A percentile compares a stretch with the other conserved stretches of the same genome.
These are phyloP conservation scores for Serripes groenlandicus DNA, from an alignment of 2,888 invertebrate genomes.

Conservation along the genomic window DNA sequence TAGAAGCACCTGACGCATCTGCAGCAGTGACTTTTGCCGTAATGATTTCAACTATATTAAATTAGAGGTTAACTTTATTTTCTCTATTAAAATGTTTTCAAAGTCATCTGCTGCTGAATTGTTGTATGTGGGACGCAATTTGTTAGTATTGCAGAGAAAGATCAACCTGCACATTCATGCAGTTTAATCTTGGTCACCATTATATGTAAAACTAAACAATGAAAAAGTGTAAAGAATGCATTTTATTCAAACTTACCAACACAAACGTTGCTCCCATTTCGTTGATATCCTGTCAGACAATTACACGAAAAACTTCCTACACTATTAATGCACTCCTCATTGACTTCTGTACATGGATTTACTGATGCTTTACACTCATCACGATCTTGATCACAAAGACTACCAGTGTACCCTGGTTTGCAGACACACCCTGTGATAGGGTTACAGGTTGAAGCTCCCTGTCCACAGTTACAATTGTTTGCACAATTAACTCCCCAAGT, in stretches of 20 bases:
- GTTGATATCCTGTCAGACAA: conserved; percentile 63
- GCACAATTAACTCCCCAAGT: conserved; percentile 64
- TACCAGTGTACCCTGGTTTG: conserved; percentile 61
- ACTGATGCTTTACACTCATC: conserved; percentile 59
- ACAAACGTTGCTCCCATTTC: conserved; percentile 8
- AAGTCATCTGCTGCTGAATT: too few species aligned
- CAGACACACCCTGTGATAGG: conserved; percentile 65
- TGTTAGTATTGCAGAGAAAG: too few species aligned
- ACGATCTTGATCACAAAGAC: conserved; percentile 60
- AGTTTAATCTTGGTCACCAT: too few species aligned
- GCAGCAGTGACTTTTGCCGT: too few species aligned
- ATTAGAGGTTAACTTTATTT: background rate
- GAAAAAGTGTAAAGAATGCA: too few species aligned
- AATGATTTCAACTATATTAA: too few species aligned
- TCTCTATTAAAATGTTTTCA: background rate
- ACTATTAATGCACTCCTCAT: conserved; percentile 59
- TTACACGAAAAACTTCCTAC: conserved; percentile 63
- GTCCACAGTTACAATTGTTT: conserved; percentile 63
- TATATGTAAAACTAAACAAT: background rate
- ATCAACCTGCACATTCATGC: too few species aligned
- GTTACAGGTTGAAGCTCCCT: conserved; percentile 57
- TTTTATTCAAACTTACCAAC: conserved; percentile 25
- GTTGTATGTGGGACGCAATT: too few species aligned
- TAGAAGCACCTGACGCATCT: too few species aligned
- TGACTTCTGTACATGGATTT: conserved; percentile 55